Percentiles rank a stretch among this genome's conserved stretches.
These are phyloP conservation scores for Lytechinus variegatus DNA, from an alignment of 35 echinoderm and acorn worm genomes.

Conservation along the genomic window DNA sequence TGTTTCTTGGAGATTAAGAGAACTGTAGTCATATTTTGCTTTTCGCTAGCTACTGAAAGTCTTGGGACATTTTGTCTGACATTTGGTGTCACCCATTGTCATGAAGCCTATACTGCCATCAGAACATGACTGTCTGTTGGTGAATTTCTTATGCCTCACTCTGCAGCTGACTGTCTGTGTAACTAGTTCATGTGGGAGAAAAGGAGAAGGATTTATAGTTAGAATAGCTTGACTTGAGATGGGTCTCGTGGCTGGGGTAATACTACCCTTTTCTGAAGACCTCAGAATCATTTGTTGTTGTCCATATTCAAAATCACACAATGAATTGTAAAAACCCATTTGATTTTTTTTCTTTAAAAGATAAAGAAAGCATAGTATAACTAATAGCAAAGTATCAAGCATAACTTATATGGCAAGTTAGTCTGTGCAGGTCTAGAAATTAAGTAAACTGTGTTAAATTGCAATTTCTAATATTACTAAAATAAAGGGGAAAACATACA, in stretches of 20 bases:
- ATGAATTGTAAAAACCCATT: too few relatives aligned
- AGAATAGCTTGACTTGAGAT: neutral
- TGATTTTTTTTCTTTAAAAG: too few relatives aligned
- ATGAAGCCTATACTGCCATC: neutral
- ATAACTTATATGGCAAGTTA: too few relatives aligned
- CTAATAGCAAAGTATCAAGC: too few relatives aligned
- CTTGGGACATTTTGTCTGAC: neutral
- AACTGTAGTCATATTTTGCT: neutral
- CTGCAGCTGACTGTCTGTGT: neutral
- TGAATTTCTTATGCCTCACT: neutral
- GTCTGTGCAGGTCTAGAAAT: too few relatives aligned
- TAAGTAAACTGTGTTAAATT: too few relatives aligned
- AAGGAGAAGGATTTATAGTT: neutral
- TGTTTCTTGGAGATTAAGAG: neutral
- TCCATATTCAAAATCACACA: too few relatives aligned
- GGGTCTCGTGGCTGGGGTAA: neutral
- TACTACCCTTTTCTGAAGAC: neutral
- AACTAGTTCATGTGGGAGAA: neutral
- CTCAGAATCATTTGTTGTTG: neutral
- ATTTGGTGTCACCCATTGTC: neutral
- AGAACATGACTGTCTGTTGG: neutral
- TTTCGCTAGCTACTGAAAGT: neutral
- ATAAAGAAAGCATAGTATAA: too few relatives aligned
- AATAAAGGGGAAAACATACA: too few relatives aligned
- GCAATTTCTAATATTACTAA: too few relatives aligned